Evolutionary conservation across 2,797 vertebrate genomes (phyloP), one percentile per base, ranked within the genome.

Genomic region (Melanotaenia boesemani): DNA sequence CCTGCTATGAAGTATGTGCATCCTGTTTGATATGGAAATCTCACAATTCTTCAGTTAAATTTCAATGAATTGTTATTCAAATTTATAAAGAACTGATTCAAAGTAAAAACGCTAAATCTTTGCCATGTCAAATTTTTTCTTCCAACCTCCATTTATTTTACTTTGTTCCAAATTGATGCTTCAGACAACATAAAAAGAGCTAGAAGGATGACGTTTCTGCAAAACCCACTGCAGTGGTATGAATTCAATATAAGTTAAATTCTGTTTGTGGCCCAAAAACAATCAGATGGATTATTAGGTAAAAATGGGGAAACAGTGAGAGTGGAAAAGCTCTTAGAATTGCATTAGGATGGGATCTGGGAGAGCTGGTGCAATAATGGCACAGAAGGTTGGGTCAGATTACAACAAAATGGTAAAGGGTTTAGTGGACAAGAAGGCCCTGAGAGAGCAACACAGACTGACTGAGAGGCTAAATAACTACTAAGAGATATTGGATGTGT

Each of bases 261-360:
- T 89, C 79, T 87, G 90, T 94, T 92, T 93, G 88, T 50, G 69
- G 74, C 85, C 81, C 71, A 85, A 83, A 89, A 92, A 91, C 92
- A 93, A 93, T 87, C 87, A 94, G 90, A 91, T 77, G 71, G 81
- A 60, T 67, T 89, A 94, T 94, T 91, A 93, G 93, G 92, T 91
- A 89, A 91, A 91, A 93, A 91, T 87, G 85, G 86, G 88, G 83
- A 85, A 91, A 89, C 88, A 84, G 82, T 72, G 90, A 92, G 90
- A 85, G 85, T 84, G 89, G 81, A 84, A 85, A 92, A 88, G 88
- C 88, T 81, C 74, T 76, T 65, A 44, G 74, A 89, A 95, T 94
- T 84, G 81, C 91, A 93, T 94, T 94, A 95, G 82, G 82, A 84
- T 83, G 79, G 88, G 89, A 91, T 93, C 88, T 85, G 72, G 64